A percentile compares a stretch with the other conserved stretches of the same genome.
Evolutionary conservation across 2,888 invertebrate species (phyloP).

Genomic region (Toxonevra muliebris): DNA sequence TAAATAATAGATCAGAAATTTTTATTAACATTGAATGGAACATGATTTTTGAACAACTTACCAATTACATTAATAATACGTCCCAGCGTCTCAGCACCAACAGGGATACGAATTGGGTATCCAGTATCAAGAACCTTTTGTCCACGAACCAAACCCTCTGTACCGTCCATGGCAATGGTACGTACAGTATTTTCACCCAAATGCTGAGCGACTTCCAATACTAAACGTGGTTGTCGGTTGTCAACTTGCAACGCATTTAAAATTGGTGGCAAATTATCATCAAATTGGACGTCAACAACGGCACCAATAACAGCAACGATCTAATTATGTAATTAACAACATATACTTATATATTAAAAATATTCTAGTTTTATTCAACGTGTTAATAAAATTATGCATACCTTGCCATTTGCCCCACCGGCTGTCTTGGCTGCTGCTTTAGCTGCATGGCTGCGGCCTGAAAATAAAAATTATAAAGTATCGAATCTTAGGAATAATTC

Average conservation of each 20-base stretch:
- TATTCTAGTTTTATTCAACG: too few relatives aligned
- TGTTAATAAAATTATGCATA: not conserved
- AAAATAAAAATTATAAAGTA: not conserved
- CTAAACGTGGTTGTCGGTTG: conserved; percentile 78
- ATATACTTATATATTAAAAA: not conserved
- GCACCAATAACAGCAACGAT: conserved; percentile 95
- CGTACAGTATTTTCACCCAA: conserved; percentile 88
- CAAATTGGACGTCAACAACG: conserved; percentile 96
- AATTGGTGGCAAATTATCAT: conserved; percentile 87
- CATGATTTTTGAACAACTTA: not conserved
- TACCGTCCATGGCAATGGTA: conserved; percentile 93
- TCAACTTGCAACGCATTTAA: conserved; percentile 93
- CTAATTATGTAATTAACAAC: not conserved
- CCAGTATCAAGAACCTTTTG: conserved; percentile 82
- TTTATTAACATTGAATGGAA: too few relatives aligned
- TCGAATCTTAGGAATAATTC: too few relatives aligned
- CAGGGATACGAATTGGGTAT: conserved; percentile 88
- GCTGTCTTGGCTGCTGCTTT: conserved; percentile 41
- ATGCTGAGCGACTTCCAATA: conserved; percentile 84
- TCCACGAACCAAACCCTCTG: conserved; percentile 89
- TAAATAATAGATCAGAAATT: too few relatives aligned
- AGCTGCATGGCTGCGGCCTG: conserved; percentile 30
- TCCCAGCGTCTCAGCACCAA: conserved; percentile 87
- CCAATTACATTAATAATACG: conserved; percentile 93
- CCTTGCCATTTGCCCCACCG: conserved; percentile 45